These are phyloP conservation scores for Vireo altiloquus DNA, from an alignment of 2,113 vertebrate genomes.

Conservation along the genomic window DNA sequence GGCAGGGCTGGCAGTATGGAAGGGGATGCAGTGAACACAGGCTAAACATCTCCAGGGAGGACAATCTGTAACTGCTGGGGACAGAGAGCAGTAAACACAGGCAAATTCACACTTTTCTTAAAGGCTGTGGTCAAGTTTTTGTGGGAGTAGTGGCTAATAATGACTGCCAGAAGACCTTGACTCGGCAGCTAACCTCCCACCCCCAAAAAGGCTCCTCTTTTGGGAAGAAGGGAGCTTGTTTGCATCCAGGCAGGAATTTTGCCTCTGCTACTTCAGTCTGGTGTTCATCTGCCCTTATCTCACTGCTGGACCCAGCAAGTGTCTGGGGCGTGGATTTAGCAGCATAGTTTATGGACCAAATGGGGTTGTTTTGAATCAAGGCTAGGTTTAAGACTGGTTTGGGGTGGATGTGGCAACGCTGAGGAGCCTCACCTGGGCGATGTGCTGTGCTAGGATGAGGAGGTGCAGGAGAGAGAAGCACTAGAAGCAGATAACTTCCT, in stretches of 20 bases:
- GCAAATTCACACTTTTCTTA: not conserved
- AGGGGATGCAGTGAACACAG: not conserved
- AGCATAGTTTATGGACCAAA: not conserved
- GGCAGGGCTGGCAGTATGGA: not conserved
- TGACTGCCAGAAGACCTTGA: conserved; percentile 19
- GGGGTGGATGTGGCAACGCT: not conserved
- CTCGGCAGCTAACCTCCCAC: not conserved
- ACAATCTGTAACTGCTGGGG: not conserved
- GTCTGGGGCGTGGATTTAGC: not conserved
- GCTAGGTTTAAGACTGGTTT: not conserved
- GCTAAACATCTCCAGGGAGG: not conserved
- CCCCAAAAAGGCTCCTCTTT: not conserved
- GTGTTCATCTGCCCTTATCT: not conserved
- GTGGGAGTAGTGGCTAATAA: not conserved
- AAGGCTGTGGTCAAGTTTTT: not conserved
- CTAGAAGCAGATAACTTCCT: not conserved
- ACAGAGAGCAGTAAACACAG: not conserved
- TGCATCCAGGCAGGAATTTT: not conserved
- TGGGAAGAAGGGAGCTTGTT: not conserved
- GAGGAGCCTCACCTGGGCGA: not conserved
- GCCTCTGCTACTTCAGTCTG: not conserved
- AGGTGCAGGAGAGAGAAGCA: not conserved
- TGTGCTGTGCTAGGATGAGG: not conserved
- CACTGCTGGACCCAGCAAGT: not conserved
- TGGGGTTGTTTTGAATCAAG: not conserved